Percentiles rank a stretch among this genome's conserved stretches.
phyloP scores from a whole-genome alignment of 2,113 vertebrate genomes.

The Oreochromis spilurus region DNA sequence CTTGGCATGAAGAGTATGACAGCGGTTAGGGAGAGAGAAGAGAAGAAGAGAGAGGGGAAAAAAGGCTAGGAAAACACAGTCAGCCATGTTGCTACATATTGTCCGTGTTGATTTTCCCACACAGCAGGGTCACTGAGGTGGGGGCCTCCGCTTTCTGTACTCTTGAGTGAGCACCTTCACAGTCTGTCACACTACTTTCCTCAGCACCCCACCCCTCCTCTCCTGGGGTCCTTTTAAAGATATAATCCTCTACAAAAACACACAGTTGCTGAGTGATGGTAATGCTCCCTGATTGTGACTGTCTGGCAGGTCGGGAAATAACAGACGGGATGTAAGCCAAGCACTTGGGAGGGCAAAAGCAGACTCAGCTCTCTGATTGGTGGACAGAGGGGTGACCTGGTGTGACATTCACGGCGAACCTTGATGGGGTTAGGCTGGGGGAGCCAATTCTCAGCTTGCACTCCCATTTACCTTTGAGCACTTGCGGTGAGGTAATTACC shows the following conservation, averaged over 20 bases:
- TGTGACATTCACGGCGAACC: slow-evolving; percentile 31
- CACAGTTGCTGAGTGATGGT: slow-evolving; percentile 67
- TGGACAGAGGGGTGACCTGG: slow-evolving; percentile 19
- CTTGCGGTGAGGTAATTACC: slow-evolving; percentile 62
- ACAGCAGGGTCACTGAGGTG: slow-evolving; percentile 59
- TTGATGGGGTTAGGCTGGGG: neutral
- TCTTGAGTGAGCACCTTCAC: slow-evolving; percentile 67
- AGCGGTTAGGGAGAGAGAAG: slow-evolving; percentile 2
- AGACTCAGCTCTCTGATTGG: slow-evolving; percentile 39
- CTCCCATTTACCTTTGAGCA: slow-evolving; percentile 54
- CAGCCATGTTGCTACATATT: slow-evolving; percentile 30
- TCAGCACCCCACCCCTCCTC: neutral
- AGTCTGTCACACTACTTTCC: slow-evolving; percentile 48
- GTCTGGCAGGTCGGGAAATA: slow-evolving; percentile 39
- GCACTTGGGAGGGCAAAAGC: neutral
- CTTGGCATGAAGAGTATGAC: slow-evolving; percentile 31
- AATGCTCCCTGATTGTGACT: slow-evolving; percentile 56
- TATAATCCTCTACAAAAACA: slow-evolving; percentile 68
- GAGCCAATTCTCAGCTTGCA: slow-evolving; percentile 34
- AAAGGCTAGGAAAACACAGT: slow-evolving; percentile 2
- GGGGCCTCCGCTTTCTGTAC: slow-evolving; percentile 58
- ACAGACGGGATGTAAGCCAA: slow-evolving; percentile 25
- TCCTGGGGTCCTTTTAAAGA: slow-evolving; percentile 49
- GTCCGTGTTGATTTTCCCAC: slow-evolving; percentile 59
- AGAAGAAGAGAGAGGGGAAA: neutral